phyloP scores from a whole-genome alignment of 2,888 invertebrate species.

The Dexiosoma caninum region DNA sequence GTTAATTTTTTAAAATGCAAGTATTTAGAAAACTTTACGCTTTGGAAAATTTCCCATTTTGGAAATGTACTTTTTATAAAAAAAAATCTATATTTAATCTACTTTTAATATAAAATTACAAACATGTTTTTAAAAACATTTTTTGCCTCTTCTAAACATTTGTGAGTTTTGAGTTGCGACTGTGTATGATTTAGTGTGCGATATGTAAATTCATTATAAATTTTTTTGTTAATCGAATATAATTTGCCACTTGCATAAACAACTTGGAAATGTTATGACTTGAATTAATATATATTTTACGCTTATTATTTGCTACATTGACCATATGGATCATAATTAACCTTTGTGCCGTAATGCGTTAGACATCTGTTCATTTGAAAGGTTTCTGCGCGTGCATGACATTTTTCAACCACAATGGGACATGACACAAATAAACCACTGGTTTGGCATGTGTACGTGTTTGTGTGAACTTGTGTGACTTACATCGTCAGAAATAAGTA shows the following conservation, averaged over 20 bases:
- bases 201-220: no score
- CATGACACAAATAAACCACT: neutral
- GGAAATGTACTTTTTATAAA: no score
- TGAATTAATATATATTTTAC: no score
- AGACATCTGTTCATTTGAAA: conserved; percentile 42
- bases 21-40: no score
- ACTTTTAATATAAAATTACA: no score
- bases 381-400: conserved; percentile 41
- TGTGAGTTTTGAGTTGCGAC: no score
- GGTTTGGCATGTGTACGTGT: neutral
- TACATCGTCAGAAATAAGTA: neutral
- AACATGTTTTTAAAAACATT: no score
- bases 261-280: conserved; percentile 1
- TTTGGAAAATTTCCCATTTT: no score
- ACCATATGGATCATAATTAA: conserved; percentile 30
- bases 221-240: neutral
- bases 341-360: conserved; percentile 26
- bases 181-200: no score
- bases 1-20: no score
- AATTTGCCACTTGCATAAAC: neutral
- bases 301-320: conserved; percentile 4
- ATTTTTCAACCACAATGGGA: conserved; percentile 26
- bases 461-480: neutral
- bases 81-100: no score
- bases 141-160: no score